These are phyloP conservation scores for Empis stercorea DNA, from an alignment of 2,888 invertebrate genomes.

Conservation along the genomic window DNA sequence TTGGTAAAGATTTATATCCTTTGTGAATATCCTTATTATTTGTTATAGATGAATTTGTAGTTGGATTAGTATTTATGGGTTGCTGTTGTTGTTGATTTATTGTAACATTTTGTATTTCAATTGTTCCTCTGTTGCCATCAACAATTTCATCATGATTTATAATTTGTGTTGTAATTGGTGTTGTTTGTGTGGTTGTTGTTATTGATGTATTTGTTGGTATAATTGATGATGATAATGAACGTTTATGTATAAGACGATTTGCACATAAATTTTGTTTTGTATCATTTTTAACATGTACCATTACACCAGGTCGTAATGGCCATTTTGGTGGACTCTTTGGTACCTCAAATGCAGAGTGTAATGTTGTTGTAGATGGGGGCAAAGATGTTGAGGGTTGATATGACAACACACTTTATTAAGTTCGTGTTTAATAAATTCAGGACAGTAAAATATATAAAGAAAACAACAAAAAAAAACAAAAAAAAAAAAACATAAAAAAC, in stretches of 20 bases:
- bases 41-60: background rate
- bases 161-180: too few species aligned
- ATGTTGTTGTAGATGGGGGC: conserved; percentile 10
- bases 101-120: background rate
- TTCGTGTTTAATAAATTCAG: background rate
- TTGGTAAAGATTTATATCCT: background rate
- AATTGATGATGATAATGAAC: conserved; percentile 1
- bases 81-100: background rate
- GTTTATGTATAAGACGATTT: conserved; percentile 21
- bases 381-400: conserved; percentile 24
- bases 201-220: background rate
- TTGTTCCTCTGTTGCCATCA: background rate
- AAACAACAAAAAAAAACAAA: conserved; percentile 8
- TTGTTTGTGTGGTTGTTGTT: conserved; percentile 1
- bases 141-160: too few species aligned
- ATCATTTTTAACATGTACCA: conserved; percentile 65
- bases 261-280: conserved; percentile 61
- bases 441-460: conserved; percentile 14
- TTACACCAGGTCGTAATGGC: conserved; percentile 78
- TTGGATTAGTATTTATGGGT: background rate
- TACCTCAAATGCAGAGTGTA: conserved; percentile 16
- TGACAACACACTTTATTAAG: conserved; percentile 26
- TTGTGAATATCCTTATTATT: background rate
- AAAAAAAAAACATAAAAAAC: conserved; percentile 10
- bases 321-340: conserved; percentile 46